Base-by-base conservation (phyloP, 1,140 invertebrate species). In the Magallana gigas region DNA sequence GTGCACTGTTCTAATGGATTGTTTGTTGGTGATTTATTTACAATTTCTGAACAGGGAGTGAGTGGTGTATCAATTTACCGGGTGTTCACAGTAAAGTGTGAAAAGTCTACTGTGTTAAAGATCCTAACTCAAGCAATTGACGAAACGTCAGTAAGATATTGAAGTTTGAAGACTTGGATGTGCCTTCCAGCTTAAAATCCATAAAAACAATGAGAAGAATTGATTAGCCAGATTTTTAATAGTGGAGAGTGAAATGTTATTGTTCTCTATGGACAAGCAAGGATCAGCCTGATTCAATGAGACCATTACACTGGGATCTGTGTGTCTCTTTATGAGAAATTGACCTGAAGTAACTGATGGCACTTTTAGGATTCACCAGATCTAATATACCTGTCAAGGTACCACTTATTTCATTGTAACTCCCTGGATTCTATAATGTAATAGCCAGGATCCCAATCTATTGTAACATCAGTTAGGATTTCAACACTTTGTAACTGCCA, bases 1-100 rank as follows among this genome's bases (percentile, higher is more conserved):
- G 23, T 76, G 68, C 23, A 76, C 23, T 29, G 68, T 76, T 71
- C 68, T 29, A 76, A 76, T 76, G 68, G 68, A 76, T 76, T 76
- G 36, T 29, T 76, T 76, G 68, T 76, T 23, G 8, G 16, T 16
- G 60, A 64, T 16, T 18, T 64, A 18, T 18, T 64, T 64, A 64
- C 60, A 16, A 64, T 64, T 64, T 64, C 60, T 64, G 18, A n/a
- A 16, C 16, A 64, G 16, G 5, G 60, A 64, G 16, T 64, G 60
- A n/a, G 60, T 1, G 11, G 68, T 36, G 68, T 76, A 29, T 29
- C 68, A 23, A 76, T 76, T 76, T 29, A 76, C 11, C 23, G 36
- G 8, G 4, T 76, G 23, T 76, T 76, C 68, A 76, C 68, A 76
- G 68, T 36, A 8, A 29, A 29, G 23, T 36, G 68, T 11, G 14